A percentile compares a stretch with the other conserved stretches of the same genome.
These are phyloP conservation scores for Dinothrombium tinctorium DNA, from an alignment of 1,140 invertebrate species.

Conservation along the genomic window DNA sequence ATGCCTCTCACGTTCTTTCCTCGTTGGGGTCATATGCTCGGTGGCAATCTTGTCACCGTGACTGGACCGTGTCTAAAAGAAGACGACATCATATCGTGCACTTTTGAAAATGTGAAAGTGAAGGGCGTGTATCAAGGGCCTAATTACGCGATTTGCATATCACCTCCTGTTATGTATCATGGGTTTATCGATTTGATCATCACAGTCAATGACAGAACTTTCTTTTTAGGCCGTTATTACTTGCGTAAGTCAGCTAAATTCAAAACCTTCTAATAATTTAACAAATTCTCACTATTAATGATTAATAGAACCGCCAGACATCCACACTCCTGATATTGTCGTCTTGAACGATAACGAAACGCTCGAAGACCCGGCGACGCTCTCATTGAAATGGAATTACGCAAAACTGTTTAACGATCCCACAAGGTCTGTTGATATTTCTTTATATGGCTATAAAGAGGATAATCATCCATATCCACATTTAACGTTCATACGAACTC, in stretches of 20 bases:
- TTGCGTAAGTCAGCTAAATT: slow-evolving; percentile 64
- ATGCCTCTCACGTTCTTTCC: slow-evolving; percentile 63
- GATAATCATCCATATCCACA: slow-evolving; percentile 14
- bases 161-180: slow-evolving; percentile 63
- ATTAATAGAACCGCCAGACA: too few relatives aligned
- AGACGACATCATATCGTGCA: slow-evolving; percentile 44
- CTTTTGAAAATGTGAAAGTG: slow-evolving; percentile 22
- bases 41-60: slow-evolving; percentile 77
- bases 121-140: slow-evolving; percentile 18
- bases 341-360: too few relatives aligned
- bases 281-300: too few relatives aligned
- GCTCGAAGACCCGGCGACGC: too few relatives aligned
- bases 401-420: slow-evolving; percentile 14
- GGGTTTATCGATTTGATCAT: slow-evolving; percentile 72
- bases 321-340: too few relatives aligned
- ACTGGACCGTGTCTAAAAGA: slow-evolving; percentile 69
- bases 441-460: slow-evolving; percentile 17
- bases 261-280: too few relatives aligned
- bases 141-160: slow-evolving; percentile 65
- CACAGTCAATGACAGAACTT: slow-evolving; percentile 44
- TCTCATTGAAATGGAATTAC: too few relatives aligned
- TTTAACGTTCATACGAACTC: slow-evolving; percentile 16
- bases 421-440: slow-evolving; percentile 10
- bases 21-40: slow-evolving; percentile 81
- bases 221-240: slow-evolving; percentile 77